Base-by-base conservation (phyloP, 2,888 invertebrate genomes). In the Epistrophella euchroma region DNA sequence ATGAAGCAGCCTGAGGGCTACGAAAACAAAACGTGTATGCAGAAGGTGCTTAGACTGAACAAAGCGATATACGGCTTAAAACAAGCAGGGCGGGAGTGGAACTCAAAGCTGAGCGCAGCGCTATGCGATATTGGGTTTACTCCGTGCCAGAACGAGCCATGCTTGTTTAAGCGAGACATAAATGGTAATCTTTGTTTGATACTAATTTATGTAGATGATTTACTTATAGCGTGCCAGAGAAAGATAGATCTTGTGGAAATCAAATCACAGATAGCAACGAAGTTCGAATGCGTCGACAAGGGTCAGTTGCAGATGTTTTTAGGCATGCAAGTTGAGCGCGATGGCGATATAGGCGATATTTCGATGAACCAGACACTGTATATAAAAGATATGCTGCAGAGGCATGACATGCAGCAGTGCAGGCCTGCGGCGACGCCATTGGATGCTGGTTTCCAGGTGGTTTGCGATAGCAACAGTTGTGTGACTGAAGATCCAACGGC, bases 1-100 rank as follows among this genome's bases (percentile, higher is more conserved):
- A 88, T 88, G 88, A 58, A 71, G 25, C 87, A 88, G 50, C 88
- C 88, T 19, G 78, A 85, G 13, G 17, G 52, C 13, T 88, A 88
- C 37, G 64, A 77, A n/a, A 58, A 81, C 66, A 56, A 77, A n/a
- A 55, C 45, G 7, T 28, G 66, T 47, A 71, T 74, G 5, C 19
- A 75, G 4, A 74, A 66, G 22, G 86, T 88, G 15, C 56, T 56
- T 5, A 86, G 74, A 45, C 25, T 74, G 4, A 43, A 35, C 15
- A 74, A 74, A 37, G 50, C 74, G 35, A 28, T 28, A 28, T 28
- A 28, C 4, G 28, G 28, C 28, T 6, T 28, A 5, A 28, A 28
- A 28, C 28, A 74, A 50, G 60, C 74, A 50, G 50, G 40, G 17
- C n/a, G 64, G 64, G 74, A 62, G 19, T 50, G 50, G 68, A 62